Evolutionary conservation across 2,113 vertebrate species (phyloP), one percentile per base, ranked within the genome.

Genomic region (Ascaphus truei): DNA sequence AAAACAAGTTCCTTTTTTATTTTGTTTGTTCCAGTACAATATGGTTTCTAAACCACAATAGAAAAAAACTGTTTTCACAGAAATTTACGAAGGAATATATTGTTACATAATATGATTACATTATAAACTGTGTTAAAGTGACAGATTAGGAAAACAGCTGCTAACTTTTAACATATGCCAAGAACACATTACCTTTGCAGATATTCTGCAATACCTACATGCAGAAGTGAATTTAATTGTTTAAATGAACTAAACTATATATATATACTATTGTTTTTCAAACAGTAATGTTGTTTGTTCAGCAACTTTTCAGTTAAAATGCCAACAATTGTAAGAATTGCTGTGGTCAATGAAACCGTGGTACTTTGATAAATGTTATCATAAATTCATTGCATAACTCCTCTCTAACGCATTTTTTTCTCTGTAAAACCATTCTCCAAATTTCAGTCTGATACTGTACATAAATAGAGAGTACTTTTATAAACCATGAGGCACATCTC

Each of bases 131-230:
- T 27, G 66, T 33, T 68, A 68, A 59, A 48, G 33, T 50, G 66
- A 39, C 43, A 39, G 55, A 68, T 68, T 59, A 59, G 30, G 7
- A 68, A 48, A 60, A 60, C 66, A 68, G 55, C 56, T 60, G 66
- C 9, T 51, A 68, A 50, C 43, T 50, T 68, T 59, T 59, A 39
- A 22, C 10, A 25, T 59, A 68, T 68, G 65, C 55, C 58, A 36
- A 60, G 11, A 68, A 51, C 3, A n/a, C 43, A 26, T 48, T 48
- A 59, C 59, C 65, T 58, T 16, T 22, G 16, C 25, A 1, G 50
- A 45, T 27, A 29, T 33, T 29, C 56, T 68, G 37, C 66, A 25
- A 36, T 22, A 4, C 7, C 16, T 29, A 29, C 43, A 20, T n/a
- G 56, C 57, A 43, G 29, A 48, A 39, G 22, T 69, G 31, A 29